Percentiles rank a stretch among this genome's conserved stretches.
Evolutionary conservation across 2,888 invertebrate species (phyloP).

Genomic region (Phortica magna): DNA sequence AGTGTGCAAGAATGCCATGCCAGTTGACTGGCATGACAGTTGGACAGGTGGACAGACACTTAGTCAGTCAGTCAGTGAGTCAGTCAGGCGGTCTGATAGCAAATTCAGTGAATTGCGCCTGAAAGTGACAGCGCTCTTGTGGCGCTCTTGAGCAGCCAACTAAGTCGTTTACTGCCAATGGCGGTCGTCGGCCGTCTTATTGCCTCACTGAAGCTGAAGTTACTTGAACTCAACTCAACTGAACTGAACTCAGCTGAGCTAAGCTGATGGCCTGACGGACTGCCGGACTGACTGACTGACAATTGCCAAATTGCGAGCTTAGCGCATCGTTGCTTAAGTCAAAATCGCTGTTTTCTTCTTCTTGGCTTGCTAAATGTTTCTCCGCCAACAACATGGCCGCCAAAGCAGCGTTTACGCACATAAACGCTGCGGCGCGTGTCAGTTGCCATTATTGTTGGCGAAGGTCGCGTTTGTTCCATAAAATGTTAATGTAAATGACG

Average conservation of each 20-base stretch:
- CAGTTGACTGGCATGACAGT: conserved; percentile 47
- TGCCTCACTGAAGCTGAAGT: not conserved
- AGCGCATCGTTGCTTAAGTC: not conserved
- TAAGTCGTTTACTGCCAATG: no score
- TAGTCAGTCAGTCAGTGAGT: conserved; percentile 17
- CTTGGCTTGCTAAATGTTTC: not conserved
- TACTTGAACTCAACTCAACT: not conserved
- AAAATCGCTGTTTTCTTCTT: no score
- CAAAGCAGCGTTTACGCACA: not conserved
- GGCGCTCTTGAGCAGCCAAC: not conserved
- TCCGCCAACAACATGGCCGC: not conserved
- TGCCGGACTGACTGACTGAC: not conserved
- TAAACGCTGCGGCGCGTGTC: not conserved
- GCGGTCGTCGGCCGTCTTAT: no score
- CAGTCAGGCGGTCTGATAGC: not conserved
- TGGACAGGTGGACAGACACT: no score
- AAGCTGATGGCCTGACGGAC: not conserved
- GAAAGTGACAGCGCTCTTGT: not conserved
- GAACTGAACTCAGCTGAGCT: not conserved
- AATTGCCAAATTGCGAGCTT: conserved; percentile 8
- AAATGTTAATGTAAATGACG: not conserved
- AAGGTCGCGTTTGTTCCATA: not conserved
- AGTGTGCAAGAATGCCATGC: not conserved
- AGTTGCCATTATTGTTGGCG: conserved; percentile 7
- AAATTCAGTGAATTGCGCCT: not conserved